Base-by-base conservation (phyloP, 2,888 invertebrate genomes). In the Junonia oenone region DNA sequence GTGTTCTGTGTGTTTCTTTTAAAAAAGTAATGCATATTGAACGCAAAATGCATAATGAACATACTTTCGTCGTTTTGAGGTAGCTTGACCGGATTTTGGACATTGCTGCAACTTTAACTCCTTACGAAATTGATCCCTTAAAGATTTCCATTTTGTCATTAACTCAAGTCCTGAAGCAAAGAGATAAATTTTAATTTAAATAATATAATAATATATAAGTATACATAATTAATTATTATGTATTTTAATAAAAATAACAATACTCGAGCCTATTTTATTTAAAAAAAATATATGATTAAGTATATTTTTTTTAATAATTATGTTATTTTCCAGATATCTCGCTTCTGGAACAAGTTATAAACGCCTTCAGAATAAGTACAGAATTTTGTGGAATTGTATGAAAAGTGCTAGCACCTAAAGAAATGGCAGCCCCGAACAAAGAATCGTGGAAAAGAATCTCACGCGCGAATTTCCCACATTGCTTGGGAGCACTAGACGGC, bases 11-110 rank as follows among this genome's bases (percentile, higher is more conserved):
- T 61, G 63, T 62, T 62, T 61, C 56, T 61, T 58, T 45, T 56
- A 63, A 61, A 61, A 64, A 61, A 61, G 58, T 61, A 61, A 63
- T 58, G 60, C 56, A 61, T 64, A n/a, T n/a, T n/a, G n/a, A n/a
- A n/a, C n/a, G n/a, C n/a, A n/a, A n/a, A n/a, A n/a, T n/a, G n/a
- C 60, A 59, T 60, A 61, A 64, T 64, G 54, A 50, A 64, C 61
- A 63, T 60, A 60, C 55, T 63, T 64, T 63, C 58, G 59, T 63
- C 61, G 58, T 59, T 61, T 64, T 63, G 64, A 15, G 58, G 40
- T 17, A 40, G 40, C 50, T 51, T 51, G 50, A 51, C 40, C 50
- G 38, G 50, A 51, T 51, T 51, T 51, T 51, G 50, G 15, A 51
- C 38, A 51, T 51, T 40, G 50, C 50, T 51, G 50, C 50, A 51